Evolutionary conservation across 2,113 vertebrate species (phyloP), one percentile per base, ranked within the genome.

Genomic region (Raja brachyura): DNA sequence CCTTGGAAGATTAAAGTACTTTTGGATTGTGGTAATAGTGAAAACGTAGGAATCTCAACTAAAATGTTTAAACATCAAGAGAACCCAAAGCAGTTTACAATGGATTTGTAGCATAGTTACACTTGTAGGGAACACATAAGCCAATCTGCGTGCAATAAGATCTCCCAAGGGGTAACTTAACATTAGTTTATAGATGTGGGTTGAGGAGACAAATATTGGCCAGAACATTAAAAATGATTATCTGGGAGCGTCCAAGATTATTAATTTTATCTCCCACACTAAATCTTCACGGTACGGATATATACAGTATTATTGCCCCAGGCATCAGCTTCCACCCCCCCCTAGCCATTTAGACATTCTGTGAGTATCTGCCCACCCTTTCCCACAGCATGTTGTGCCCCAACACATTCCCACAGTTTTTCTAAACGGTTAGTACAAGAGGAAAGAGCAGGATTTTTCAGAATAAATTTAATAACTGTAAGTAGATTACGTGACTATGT

Each of bases 391-490:
- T 11, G 63, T 4, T 31, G 5, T 63, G 14, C 83, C 25, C 28
- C 8, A 61, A 86, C 56, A 63, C 31, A 1, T 14, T 22, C 33
- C 20, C 22, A 59, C 54, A 20, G 22, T 59, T 88, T 31, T 66
- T 6, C 11, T 25, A 31, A 31, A 63, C 14, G 0, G 18, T 66
- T 18, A 2, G n/a, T 7, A n/a, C 59, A 63, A n/a, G 13, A 63
- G 83, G n/a, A 86, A 86, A 86, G 83, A 86, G 56, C 56, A 86
- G 28, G 25, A 5, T 14, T 16, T 16, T 28, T 86, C 83, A 31
- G 83, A 63, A 86, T 86, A 86, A 86, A 61, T 31, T n/a, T 86
- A 63, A n/a, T 86, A 86, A 66, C 56, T 6, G 61, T 59, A 86
- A 61, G 13, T 61, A n/a, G 14, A 63, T 61, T 59, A 63, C 14